Base-by-base conservation (phyloP, 2,888 invertebrate species). In the Clusia tigrina region DNA sequence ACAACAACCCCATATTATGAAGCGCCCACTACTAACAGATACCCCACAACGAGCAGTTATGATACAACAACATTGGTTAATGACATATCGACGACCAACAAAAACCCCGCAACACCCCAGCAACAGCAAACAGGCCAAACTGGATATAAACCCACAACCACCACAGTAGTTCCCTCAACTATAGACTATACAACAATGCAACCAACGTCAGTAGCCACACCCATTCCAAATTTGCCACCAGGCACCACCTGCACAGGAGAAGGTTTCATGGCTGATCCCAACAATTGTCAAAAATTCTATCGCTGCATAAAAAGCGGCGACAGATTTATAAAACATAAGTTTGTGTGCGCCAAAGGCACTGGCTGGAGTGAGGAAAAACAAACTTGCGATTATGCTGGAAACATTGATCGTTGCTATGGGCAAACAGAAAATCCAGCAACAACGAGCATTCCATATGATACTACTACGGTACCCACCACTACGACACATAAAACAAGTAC, bases 331-430 rank as follows among this genome's bases (percentile, higher is more conserved):
- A 74, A 66, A 32, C 69, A 78, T 71, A 88, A 89, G 54, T 90
- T 89, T 72, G 81, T 84, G 58, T 91, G 91, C 71, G 88, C 88
- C 0, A 86, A 87, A 62, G 90, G 89, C 37, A 91, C 91, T 1
- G 87, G 87, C n/a, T 91, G 90, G 90, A 89, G 90, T 72, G 86
- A 87, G 73, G 85, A 85, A n/a, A 82, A 87, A 58, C 86, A 87
- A 73, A 86, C 87, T 1, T 91, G 89, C 70, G 88, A 88, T 76
- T 85, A 87, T 73, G 83, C 84, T 6, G 82, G 80, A 2, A 81
- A 80, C 56, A 72, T 82, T 17, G 71, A 78, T 1, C 64, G 78
- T 22, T 83, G 83, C 61, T 70, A 70, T n/a, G 75, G 78, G 12
- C 74, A 73, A 60, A 71, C 68, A 2, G 71, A 68, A 32, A 56